phyloP scores from a whole-genome alignment of 1,140 invertebrate species.

The Thaumatotibia leucotreta region DNA sequence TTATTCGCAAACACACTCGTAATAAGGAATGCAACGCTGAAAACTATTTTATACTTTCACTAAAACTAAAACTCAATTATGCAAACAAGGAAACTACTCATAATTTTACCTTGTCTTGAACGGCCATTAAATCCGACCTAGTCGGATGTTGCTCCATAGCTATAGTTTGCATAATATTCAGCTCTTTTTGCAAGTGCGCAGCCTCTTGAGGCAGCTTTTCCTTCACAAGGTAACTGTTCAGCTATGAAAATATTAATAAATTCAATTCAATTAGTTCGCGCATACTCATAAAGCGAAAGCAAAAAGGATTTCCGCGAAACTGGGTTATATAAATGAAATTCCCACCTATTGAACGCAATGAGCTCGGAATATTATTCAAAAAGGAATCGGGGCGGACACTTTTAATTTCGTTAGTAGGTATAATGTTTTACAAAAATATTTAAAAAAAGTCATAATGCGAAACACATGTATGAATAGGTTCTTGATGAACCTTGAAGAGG shows the following conservation, averaged over 20 bases:
- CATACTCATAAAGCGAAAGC: neutral
- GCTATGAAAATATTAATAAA: constrained; percentile 45
- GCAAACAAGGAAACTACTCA: neutral
- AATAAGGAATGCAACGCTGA: too few relatives aligned
- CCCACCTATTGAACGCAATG: neutral
- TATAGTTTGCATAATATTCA: constrained; percentile 83
- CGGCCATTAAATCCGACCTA: constrained; percentile 81
- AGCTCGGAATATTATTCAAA: neutral
- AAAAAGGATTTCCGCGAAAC: neutral
- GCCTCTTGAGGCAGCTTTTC: constrained; percentile 89
- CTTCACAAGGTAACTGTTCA: constrained; percentile 85
- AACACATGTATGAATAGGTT: too few relatives aligned
- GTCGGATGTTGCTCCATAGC: constrained; percentile 82
- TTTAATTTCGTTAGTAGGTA: neutral
- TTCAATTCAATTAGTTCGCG: constrained; percentile 7
- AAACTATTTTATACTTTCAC: neutral
- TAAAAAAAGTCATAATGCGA: too few relatives aligned
- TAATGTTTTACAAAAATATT: too few relatives aligned
- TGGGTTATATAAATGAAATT: constrained; percentile 11
- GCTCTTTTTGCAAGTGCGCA: constrained; percentile 78
- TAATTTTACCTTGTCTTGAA: constrained; percentile 79
- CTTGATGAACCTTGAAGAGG: too few relatives aligned
- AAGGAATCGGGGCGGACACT: neutral
- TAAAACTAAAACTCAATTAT: neutral
- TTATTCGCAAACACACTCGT: too few relatives aligned